These are phyloP conservation scores for Bhutanitis thaidina DNA, from an alignment of 2,888 invertebrate genomes.

Conservation along the genomic window DNA sequence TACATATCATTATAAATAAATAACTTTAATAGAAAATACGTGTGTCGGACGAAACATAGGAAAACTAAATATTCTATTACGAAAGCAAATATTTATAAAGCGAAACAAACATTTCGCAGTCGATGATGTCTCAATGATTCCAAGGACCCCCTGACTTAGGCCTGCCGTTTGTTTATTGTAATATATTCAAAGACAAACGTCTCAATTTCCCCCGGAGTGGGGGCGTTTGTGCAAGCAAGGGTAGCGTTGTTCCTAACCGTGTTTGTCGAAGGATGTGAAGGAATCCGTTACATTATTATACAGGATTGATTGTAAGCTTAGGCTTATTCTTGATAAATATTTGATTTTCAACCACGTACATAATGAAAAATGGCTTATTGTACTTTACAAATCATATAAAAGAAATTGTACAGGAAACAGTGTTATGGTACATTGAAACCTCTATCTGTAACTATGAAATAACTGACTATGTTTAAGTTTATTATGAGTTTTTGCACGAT, in stretches of 20 bases:
- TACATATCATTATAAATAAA: too few species aligned
- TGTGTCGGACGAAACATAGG: too few species aligned
- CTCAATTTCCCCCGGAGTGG: slow-evolving; percentile 41
- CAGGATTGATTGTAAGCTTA: neutral
- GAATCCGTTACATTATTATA: slow-evolving; percentile 1
- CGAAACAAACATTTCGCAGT: slow-evolving; percentile 13
- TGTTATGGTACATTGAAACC: too few species aligned
- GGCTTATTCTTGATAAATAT: neutral
- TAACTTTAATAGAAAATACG: too few species aligned
- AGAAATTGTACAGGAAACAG: too few species aligned
- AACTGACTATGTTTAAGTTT: too few species aligned
- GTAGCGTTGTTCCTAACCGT: slow-evolving; percentile 5
- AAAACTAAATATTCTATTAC: neutral
- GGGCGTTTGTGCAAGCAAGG: slow-evolving; percentile 29
- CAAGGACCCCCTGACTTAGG: slow-evolving; percentile 8
- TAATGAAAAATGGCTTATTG: too few species aligned
- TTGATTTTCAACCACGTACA: neutral
- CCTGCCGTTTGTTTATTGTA: slow-evolving; percentile 34
- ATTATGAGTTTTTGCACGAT: too few species aligned
- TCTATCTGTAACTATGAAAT: too few species aligned
- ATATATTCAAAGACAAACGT: slow-evolving; percentile 53
- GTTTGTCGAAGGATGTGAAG: slow-evolving; percentile 10
- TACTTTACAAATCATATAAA: too few species aligned
- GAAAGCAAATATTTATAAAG: slow-evolving; percentile 4
- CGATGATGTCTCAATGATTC: slow-evolving; percentile 13